These are phyloP conservation scores for Ormyrus pomaceus DNA, from an alignment of 2,888 invertebrate species.

Conservation along the genomic window DNA sequence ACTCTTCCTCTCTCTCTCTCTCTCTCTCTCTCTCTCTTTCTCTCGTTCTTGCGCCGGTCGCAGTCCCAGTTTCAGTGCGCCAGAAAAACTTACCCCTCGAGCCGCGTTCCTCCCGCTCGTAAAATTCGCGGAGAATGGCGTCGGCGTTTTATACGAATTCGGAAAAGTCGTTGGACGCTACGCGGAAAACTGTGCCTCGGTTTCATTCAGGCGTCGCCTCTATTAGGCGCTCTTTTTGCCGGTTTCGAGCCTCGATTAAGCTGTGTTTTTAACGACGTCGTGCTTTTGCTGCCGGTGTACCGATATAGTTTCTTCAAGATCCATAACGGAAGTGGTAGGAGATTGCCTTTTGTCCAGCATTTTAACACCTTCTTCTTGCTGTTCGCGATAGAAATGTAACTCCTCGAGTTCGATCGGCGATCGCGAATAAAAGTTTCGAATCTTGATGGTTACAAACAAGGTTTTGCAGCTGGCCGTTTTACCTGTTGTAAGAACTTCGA, in stretches of 20 bases:
- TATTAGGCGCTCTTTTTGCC: not conserved
- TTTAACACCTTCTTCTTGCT: too few relatives aligned
- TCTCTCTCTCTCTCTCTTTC: not conserved
- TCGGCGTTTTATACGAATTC: constrained; percentile 31
- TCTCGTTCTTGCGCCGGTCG: not conserved
- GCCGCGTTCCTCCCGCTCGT: constrained; percentile 1
- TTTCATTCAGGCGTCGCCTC: not conserved
- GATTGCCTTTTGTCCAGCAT: too few relatives aligned
- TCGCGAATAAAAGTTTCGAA: too few relatives aligned
- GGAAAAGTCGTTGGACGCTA: constrained; percentile 26
- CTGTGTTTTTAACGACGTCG: constrained; percentile 8
- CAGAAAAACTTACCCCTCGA: constrained; percentile 20
- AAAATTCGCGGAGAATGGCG: not conserved
- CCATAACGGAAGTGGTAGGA: not conserved
- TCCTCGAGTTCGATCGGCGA: too few relatives aligned
- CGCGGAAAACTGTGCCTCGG: constrained; percentile 9
- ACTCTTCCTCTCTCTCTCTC: too few relatives aligned
- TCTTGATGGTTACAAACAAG: not conserved
- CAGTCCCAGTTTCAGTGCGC: constrained; percentile 34
- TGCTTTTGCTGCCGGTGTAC: not conserved
- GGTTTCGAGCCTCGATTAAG: constrained; percentile 10
- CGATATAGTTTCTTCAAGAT: not conserved
- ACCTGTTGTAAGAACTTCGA: not conserved
- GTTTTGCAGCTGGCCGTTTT: too few relatives aligned
- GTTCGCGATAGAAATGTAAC: too few relatives aligned